Evolutionary conservation across 2,113 vertebrate genomes (phyloP), one percentile per base, ranked within the genome.

Genomic region (Tupaia chinensis): DNA sequence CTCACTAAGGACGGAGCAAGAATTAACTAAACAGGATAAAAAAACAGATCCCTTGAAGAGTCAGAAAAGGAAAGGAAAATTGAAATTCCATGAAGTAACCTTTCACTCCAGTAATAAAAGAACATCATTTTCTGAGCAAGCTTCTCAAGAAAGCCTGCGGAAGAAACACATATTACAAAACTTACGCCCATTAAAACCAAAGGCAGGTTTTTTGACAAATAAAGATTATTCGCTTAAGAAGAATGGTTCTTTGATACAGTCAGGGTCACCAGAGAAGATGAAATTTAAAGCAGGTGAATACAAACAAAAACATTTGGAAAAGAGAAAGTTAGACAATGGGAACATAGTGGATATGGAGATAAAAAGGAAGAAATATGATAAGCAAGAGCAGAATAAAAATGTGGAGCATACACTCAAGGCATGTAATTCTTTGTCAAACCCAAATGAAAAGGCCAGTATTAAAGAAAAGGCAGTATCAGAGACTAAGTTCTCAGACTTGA

Each of bases 281-380:
- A 97, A 97, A 87, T 87, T 93, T 14, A 89, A 93, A 93, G 4
- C 0, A 0, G 91, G 73, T 1, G 0, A 15, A 65, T 7, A 13
- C 23, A 94, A 56, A 32, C 60, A 17, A 12, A 70, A 82, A 9
- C 74, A 92, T 70, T 80, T 89, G 91, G 97, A 95, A 65, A 93
- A 89, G 91, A 88, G 96, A 95, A 98, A 97, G 70, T 73, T 34
- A 69, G 92, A 98, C 15, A 54, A 23, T 0, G 34, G 44, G 56
- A 81, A 89, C 69, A 13, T 61, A 32, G 34, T 1, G 60, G 92
- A 89, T 84, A 16, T 14, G 0, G 94, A 94, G n/a, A 34, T 80
- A 44, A 98, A 95, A 87, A 90, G 69, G 72, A 98, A 87, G 86
- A 98, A 97, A 87, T 54, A 2, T 3, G 78, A 95, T 63, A 93